Evolutionary conservation across 1,140 invertebrate genomes (phyloP), one percentile per base, ranked within the genome.

Genomic region (Hyposmocoma kahamanoa): DNA sequence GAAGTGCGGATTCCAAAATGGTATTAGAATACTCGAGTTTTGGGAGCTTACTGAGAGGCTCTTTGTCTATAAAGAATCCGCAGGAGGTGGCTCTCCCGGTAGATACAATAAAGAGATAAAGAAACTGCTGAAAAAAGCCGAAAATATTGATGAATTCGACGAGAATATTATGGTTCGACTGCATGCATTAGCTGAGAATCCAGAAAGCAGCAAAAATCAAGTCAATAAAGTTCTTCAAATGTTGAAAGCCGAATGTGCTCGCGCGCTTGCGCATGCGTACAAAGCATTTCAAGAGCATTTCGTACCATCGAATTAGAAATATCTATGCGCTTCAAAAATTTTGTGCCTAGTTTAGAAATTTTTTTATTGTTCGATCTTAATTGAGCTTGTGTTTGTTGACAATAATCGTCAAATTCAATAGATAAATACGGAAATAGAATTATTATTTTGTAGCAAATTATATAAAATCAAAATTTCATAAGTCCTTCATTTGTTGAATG

Each of bases 141-240:
- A 86, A 24, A 67, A 62, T 26, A 75, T 86, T 46, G 78, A 86
- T 38, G 81, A 85, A 39, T 48, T 86, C 9, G 84, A 85, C 61
- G 81, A 80, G 34, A 74, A 72, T 9, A 65, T 70, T 24, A 78
- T 87, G 69, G 78, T 84, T 56, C 72, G 65, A 50, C 18, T 87
- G 19, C 67, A 62, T 5, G 68, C 61, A 9, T n/a, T 62, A 9
- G 72, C 77, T 5, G 72, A 76, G 6, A 62, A 67, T 3, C 73
- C 77, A 42, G 67, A 68, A 0, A 72, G 73, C 53, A 72, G 75
- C 45, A 78, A 68, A 52, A 72, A 83, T 24, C 67, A 78, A 53
- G 77, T 86, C 42, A 49, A 53, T 3, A 70, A 80, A 42, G 63
- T 61, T 46, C 58, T 87, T 6, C 78, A 77, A 55, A 42, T 72